Conservation (phyloP, 30 jellyfish, hydroid and myxozoan genomes). For the Turritopsis rubra region DNA sequence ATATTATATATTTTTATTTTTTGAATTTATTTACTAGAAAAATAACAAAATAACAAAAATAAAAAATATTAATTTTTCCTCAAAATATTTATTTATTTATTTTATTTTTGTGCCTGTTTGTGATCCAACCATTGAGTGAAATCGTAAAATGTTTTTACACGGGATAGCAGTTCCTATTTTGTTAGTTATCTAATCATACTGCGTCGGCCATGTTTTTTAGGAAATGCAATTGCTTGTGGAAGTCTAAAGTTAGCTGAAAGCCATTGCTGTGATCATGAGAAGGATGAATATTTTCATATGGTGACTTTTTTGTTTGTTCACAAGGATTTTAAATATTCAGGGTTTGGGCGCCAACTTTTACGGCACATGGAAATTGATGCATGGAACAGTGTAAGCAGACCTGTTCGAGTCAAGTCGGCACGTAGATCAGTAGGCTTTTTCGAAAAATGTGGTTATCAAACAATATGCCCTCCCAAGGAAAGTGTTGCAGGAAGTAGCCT, state of each 20-base stretch:
- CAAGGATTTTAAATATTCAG: constrained; percentile 36
- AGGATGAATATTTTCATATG: constrained; percentile 34
- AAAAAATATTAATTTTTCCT: no score
- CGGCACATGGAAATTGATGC: constrained; percentile 31
- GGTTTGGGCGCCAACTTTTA: constrained; percentile 44
- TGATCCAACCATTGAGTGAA: no score
- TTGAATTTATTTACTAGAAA: no score
- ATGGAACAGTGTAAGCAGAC: constrained; percentile 24
- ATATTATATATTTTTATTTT: no score
- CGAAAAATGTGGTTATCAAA: constrained; percentile 32
- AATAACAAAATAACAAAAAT: no score
- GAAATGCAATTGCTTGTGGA: constrained; percentile 33
- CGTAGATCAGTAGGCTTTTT: constrained; percentile 51
- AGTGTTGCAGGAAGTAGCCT: constrained; percentile 39
- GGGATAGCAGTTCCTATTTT: no score
- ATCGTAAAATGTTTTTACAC: no score
- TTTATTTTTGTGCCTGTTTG: no score
- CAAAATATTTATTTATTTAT: no score
- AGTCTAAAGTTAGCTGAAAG: constrained; percentile 41
- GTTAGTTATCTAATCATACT: neutral
- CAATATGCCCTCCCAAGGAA: constrained; percentile 26
- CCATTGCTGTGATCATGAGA: neutral
- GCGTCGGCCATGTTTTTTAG: neutral
- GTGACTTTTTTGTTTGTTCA: constrained; percentile 57
- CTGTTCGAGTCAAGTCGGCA: constrained; percentile 58